Conservation (phyloP, 2,113 vertebrate genomes). For the Zosterops pallidus region DNA sequence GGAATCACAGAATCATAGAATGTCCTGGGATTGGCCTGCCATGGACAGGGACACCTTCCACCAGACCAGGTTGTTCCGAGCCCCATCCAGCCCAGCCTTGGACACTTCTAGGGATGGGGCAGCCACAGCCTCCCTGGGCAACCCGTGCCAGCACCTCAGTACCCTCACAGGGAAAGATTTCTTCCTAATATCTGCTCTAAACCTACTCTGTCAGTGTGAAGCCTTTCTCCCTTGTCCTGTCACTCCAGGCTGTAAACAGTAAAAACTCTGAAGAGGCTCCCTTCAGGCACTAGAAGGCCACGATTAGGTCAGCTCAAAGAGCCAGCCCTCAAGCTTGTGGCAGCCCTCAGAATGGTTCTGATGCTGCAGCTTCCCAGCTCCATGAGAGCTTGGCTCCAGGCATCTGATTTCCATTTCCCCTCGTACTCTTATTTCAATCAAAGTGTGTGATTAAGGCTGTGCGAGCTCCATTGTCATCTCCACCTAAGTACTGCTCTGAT, state of each 20-base stretch:
- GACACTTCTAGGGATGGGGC: background rate
- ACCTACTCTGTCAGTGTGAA: background rate
- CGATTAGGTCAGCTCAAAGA: background rate
- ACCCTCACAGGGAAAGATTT: background rate
- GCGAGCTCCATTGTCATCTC: conserved; percentile 11
- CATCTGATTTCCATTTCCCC: background rate
- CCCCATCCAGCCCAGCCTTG: background rate
- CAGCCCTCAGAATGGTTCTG: background rate
- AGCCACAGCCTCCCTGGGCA: background rate
- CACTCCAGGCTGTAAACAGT: background rate
- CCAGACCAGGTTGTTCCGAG: background rate
- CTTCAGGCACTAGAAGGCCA: background rate
- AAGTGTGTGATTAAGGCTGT: conserved; percentile 13
- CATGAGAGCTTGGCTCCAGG: background rate
- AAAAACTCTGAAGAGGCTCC: background rate
- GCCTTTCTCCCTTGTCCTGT: background rate
- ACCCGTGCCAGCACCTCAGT: background rate
- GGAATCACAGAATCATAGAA: fast-evolving
- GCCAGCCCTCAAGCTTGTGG: fast-evolving
- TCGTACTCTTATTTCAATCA: background rate
- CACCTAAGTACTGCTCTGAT: conserved; percentile 40
- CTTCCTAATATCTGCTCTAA: background rate
- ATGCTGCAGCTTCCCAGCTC: fast-evolving
- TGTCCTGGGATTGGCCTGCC: background rate
- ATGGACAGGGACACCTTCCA: background rate